Evolutionary conservation across 2,888 invertebrate species (phyloP), one percentile per base, ranked within the genome.

Genomic region (Drosophila seclusa): DNA sequence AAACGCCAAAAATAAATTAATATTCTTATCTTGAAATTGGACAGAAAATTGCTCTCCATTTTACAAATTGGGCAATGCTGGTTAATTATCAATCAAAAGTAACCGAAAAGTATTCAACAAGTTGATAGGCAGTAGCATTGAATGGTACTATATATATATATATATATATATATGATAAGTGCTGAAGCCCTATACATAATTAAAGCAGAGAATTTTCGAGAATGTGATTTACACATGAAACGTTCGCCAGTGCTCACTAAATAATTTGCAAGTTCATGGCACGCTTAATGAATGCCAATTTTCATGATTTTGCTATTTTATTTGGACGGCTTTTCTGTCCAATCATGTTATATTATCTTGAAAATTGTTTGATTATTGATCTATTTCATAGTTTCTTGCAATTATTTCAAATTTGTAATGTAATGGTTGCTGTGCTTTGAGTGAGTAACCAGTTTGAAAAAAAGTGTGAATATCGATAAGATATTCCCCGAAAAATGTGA

Each of bases 61-160:
- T 64, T 11, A 8, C 54, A 55, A 11, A 61, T 65, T 65, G 21
- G 31, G 54, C 64, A 61, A 48, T 55, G 52, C 62, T 45, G 21
- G 36, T 60, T 54, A 34, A 66, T 80, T 82, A 84, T 84, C 90
- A 88, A 79, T 73, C 67, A 75, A 85, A 87, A 84, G 65, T 57
- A 53, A 34, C 68, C 85, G 53, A 68, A 58, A 53, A 24, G 16
- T 36, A 61, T 61, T 71, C n/a, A 68, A 65, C 57, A 49, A 42
- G 24, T 52, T 54, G 63, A 76, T 76, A 48, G 60, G 36, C 34
- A 42, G 31, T 53, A 48, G n/a, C 52, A 53, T 55, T 54, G n/a
- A 18, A 18, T 21, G 11, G 18, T 10, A 70, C 71, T 62, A 72
- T 49, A 64, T 50, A 50, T 27, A 42, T 18, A n/a, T 69, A 66